These are phyloP conservation scores for Dolichomitus sp. DNA, from an alignment of 2,888 invertebrate genomes.

Conservation along the genomic window DNA sequence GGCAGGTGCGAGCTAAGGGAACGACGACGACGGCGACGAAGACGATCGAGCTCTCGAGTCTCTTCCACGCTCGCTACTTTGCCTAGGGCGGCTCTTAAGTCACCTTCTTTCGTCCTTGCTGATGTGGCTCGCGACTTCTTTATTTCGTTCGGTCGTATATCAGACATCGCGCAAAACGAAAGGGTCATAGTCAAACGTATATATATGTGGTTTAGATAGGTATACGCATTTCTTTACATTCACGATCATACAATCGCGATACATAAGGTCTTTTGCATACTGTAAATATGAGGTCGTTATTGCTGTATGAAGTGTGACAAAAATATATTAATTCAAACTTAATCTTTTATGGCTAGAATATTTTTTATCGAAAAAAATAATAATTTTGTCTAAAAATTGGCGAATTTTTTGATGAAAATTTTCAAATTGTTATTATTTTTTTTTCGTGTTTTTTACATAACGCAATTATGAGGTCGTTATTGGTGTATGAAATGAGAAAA, in stretches of 20 bases:
- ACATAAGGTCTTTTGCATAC: neutral
- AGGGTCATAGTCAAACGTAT: conserved; percentile 71
- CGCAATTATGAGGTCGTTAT: too few relatives aligned
- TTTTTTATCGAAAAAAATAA: too few relatives aligned
- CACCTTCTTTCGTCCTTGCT: conserved; percentile 14
- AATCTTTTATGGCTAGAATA: neutral
- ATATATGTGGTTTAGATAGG: neutral
- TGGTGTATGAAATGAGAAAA: too few relatives aligned
- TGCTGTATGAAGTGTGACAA: neutral
- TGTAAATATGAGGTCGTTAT: conserved; percentile 4
- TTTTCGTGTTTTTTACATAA: too few relatives aligned
- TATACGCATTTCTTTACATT: conserved; percentile 25
- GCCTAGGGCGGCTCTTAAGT: conserved; percentile 57
- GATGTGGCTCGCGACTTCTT: conserved; percentile 76
- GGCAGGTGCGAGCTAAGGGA: conserved; percentile 58
- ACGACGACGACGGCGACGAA: conserved; percentile 26
- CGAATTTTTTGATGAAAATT: too few relatives aligned
- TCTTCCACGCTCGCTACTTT: conserved; percentile 37
- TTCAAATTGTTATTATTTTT: too few relatives aligned
- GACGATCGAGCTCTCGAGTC: conserved; percentile 44
- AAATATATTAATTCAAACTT: neutral
- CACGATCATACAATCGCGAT: conserved; percentile 19
- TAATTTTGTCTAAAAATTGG: too few relatives aligned
- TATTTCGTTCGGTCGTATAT: conserved; percentile 79
- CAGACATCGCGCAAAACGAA: conserved; percentile 76